Percentiles rank a stretch among this genome's conserved stretches.
phyloP scores from a whole-genome alignment of 2,797 vertebrate genomes.

The Erithacus rubecula region DNA sequence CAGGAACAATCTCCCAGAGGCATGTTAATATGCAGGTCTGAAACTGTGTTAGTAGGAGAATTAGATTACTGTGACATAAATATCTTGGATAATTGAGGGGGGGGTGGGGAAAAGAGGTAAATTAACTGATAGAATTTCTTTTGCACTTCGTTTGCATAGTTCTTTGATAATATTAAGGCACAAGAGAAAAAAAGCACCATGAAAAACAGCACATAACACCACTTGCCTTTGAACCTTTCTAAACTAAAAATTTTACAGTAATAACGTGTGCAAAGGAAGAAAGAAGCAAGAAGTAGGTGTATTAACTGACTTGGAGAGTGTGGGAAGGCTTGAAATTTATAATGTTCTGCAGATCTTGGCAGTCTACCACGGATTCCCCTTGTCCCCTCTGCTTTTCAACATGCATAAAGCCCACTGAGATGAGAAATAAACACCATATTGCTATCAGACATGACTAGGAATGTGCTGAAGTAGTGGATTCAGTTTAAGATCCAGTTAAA shows the following conservation, averaged over 20 bases:
- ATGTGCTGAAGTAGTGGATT: not conserved
- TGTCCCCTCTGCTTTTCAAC: not conserved
- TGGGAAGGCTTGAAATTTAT: conserved; percentile 42
- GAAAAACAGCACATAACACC: not conserved
- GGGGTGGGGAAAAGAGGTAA: not conserved
- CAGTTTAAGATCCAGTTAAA: not conserved
- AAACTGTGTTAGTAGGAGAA: conserved; percentile 2
- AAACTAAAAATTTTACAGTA: conserved; percentile 3
- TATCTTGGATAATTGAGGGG: not conserved
- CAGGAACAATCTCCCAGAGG: not conserved
- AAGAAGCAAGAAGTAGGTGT: conserved; percentile 30
- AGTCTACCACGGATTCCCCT: conserved; percentile 17
- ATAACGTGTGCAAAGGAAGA: not conserved
- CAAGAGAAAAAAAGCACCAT: not conserved
- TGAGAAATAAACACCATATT: conserved; percentile 44
- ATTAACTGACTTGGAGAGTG: conserved; percentile 37
- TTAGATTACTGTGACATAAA: not conserved
- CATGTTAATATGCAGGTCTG: not conserved
- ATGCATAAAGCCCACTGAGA: conserved; percentile 28
- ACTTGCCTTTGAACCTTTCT: conserved; percentile 13
- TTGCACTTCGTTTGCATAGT: conserved; percentile 1
- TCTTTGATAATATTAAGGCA: conserved; percentile 10
- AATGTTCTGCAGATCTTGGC: conserved; percentile 46
- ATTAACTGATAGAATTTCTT: not conserved
- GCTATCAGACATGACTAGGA: conserved; percentile 16